These are phyloP conservation scores for Callyntrura guangdongensis DNA, from an alignment of 2,888 invertebrate genomes.

Conservation along the genomic window DNA sequence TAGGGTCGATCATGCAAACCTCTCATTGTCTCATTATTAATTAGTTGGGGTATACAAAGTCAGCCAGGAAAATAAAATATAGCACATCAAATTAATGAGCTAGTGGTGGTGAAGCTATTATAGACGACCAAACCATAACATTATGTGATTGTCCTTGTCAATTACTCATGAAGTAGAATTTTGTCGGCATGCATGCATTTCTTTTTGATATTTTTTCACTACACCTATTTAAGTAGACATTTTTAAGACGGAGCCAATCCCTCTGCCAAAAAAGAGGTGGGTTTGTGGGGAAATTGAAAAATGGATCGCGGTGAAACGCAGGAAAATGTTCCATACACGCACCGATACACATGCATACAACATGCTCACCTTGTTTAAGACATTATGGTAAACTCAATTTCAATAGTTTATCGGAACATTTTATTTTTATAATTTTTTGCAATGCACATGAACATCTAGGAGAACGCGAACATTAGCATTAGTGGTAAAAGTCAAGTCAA, in stretches of 20 bases:
- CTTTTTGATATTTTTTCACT: not conserved
- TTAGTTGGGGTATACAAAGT: conserved; percentile 67
- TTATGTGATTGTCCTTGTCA: conserved; percentile 61
- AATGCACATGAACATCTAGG: not conserved
- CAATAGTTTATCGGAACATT: conserved; percentile 6
- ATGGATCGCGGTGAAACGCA: not conserved
- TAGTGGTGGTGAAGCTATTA: not conserved
- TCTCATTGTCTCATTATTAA: conserved; percentile 79
- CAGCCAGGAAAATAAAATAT: conserved; percentile 53
- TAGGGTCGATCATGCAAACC: conserved; percentile 74
- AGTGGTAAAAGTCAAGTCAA: conserved; percentile 13
- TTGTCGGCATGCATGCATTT: conserved; percentile 54
- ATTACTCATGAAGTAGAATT: conserved; percentile 41
- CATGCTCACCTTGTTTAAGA: not conserved
- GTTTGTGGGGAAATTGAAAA: not conserved
- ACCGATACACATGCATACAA: not conserved
- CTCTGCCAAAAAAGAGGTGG: not conserved
- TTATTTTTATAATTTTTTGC: not conserved
- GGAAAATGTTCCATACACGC: not conserved
- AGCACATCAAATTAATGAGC: conserved; percentile 57
- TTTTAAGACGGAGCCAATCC: not conserved
- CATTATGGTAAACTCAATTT: conserved; percentile 22
- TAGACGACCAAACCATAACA: too few species aligned
- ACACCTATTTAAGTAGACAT: conserved; percentile 10
- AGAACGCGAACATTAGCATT: not conserved